Evolutionary conservation across 2,888 invertebrate genomes (phyloP).

Genomic region (Phalera bucephala): DNA sequence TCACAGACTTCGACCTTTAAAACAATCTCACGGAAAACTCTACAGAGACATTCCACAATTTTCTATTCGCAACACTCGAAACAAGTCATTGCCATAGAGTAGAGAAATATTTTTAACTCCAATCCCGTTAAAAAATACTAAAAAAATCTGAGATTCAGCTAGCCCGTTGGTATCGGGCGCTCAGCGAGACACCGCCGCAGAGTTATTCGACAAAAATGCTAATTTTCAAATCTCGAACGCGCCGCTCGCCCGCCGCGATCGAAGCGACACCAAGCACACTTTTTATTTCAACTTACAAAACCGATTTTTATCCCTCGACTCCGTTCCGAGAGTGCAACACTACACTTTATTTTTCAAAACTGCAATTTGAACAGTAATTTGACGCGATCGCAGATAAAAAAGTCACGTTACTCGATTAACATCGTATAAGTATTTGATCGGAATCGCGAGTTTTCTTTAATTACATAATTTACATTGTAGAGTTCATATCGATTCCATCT

Average conservation of each 20-base stretch:
- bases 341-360: conserved; percentile 27
- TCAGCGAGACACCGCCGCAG: conserved; percentile 75
- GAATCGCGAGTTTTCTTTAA: conserved; percentile 72
- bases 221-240: conserved; percentile 80
- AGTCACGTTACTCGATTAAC: conserved; percentile 61
- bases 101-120: conserved; percentile 70
- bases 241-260: conserved; percentile 67
- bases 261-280: conserved; percentile 60
- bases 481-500: conserved; percentile 65
- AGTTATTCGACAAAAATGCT: conserved; percentile 83
- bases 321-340: conserved; percentile 20
- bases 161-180: conserved; percentile 71
- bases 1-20: too few species aligned
- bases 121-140: conserved; percentile 60
- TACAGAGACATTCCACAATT: background rate
- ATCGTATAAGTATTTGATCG: conserved; percentile 60
- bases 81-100: conserved; percentile 42
- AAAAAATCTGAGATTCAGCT: conserved; percentile 59
- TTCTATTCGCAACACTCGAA: conserved; percentile 26
- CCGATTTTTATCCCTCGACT: conserved; percentile 33
- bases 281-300: conserved; percentile 62
- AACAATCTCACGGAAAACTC: too few species aligned
- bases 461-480: conserved; percentile 77
- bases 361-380: conserved; percentile 46
- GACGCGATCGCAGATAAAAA: conserved; percentile 53